A percentile compares a stretch with the other conserved stretches of the same genome.
Evolutionary conservation across 2,113 vertebrate genomes (phyloP).

Genomic region (Budorcas taxicolor): DNA sequence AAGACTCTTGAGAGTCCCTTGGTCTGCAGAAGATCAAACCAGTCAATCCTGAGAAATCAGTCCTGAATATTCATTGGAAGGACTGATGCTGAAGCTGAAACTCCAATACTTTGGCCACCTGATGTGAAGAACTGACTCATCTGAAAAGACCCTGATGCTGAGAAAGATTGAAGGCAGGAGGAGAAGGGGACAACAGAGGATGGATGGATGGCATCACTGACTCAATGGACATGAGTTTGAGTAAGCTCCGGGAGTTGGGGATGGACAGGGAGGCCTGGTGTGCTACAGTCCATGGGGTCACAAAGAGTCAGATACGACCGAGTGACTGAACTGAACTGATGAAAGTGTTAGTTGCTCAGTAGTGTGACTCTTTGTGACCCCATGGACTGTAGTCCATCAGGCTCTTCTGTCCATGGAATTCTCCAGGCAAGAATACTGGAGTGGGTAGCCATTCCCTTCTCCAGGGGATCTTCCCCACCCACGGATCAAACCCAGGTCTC

Average conservation of each 20-base stretch:
- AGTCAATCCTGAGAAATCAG: not conserved
- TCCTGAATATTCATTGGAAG: not conserved
- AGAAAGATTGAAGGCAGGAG: not conserved
- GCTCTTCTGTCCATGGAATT: not conserved
- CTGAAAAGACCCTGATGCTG: not conserved
- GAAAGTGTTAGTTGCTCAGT: not conserved
- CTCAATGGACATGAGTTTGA: not conserved
- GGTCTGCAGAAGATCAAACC: not conserved
- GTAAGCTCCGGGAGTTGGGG: accelerated
- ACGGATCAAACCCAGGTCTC: not conserved
- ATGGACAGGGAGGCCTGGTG: not conserved
- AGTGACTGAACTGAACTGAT: not conserved
- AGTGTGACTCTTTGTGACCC: not conserved
- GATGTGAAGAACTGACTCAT: not conserved
- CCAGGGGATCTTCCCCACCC: not conserved
- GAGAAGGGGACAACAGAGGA: not conserved
- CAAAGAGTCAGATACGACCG: not conserved
- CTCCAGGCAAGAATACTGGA: not conserved
- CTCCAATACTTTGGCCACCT: not conserved
- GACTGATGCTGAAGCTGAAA: not conserved
- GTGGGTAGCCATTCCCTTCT: not conserved
- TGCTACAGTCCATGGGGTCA: not conserved
- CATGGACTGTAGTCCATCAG: not conserved
- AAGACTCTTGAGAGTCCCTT: not conserved
- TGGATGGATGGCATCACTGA: not conserved